phyloP scores from a whole-genome alignment of 1,140 invertebrate genomes.

The Sitophilus oryzae region DNA sequence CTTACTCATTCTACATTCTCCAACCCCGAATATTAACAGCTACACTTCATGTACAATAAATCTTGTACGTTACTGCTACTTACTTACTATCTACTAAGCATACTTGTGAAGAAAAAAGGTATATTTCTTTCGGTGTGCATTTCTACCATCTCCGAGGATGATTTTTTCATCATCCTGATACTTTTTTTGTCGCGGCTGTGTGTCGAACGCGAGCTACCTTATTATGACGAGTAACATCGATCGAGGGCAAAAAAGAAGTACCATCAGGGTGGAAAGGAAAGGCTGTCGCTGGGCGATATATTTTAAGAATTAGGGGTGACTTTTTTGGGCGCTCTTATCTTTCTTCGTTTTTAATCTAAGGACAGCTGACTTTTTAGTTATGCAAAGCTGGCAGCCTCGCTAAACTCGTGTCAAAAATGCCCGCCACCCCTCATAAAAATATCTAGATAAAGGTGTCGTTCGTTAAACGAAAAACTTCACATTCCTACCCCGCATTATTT shows the following conservation, averaged over 20 bases:
- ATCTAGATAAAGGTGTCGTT: not conserved
- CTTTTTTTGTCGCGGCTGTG: not conserved
- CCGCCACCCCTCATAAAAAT: not conserved
- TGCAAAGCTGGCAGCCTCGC: not conserved
- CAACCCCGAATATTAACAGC: too few relatives aligned
- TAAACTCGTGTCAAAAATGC: not conserved
- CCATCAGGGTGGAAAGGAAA: not conserved
- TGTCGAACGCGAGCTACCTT: not conserved
- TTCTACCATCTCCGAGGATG: too few relatives aligned
- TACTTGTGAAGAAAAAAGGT: too few relatives aligned
- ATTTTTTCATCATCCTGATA: not conserved
- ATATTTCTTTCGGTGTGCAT: too few relatives aligned
- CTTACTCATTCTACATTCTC: too few relatives aligned
- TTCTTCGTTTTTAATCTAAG: not conserved
- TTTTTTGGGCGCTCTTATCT: not conserved
- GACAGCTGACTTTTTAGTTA: not conserved
- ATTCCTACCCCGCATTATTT: too few relatives aligned
- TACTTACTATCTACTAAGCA: too few relatives aligned
- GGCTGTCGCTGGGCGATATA: not conserved
- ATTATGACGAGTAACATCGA: not conserved
- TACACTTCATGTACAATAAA: too few relatives aligned
- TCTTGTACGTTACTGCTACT: too few relatives aligned
- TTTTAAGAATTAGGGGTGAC: not conserved
- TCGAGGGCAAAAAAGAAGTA: too few relatives aligned
- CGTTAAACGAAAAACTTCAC: too few relatives aligned